Percentiles rank a stretch among this genome's conserved stretches.
Evolutionary conservation across 2,113 vertebrate genomes (phyloP).

Genomic region (Brachypodius melanocephalos): DNA sequence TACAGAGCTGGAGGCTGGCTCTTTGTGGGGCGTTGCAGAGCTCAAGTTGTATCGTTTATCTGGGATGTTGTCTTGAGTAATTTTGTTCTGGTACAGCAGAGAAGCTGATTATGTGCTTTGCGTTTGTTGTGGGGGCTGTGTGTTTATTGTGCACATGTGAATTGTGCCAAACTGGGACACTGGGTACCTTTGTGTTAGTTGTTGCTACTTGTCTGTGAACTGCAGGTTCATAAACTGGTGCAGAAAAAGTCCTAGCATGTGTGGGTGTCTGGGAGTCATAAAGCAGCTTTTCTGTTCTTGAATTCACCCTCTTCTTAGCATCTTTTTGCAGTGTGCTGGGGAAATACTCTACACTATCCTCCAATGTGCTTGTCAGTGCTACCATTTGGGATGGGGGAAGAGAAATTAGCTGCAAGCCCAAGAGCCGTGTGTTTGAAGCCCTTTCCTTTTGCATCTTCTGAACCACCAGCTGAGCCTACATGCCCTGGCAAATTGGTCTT

Average conservation of each 20-base stretch:
- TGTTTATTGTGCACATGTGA: background rate
- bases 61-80: background rate
- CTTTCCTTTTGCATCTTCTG: background rate
- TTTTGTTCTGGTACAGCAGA: background rate
- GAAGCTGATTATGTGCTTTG: background rate
- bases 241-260: background rate
- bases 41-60: background rate
- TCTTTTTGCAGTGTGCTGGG: background rate
- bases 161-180: background rate
- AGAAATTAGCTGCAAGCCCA: background rate
- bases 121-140: background rate
- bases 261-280: background rate
- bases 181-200: background rate
- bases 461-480: background rate
- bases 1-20: background rate
- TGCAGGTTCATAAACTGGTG: background rate
- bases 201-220: background rate
- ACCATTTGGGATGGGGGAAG: rapidly evolving
- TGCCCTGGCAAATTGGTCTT: background rate
- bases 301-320: background rate
- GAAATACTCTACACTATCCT: background rate
- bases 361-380: background rate
- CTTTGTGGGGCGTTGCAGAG: background rate
- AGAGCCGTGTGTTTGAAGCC: background rate
- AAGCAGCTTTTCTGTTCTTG: background rate